Evolutionary conservation across 2,888 invertebrate species (phyloP), one percentile per base, ranked within the genome.

Genomic region (Drosophila mettleri): DNA sequence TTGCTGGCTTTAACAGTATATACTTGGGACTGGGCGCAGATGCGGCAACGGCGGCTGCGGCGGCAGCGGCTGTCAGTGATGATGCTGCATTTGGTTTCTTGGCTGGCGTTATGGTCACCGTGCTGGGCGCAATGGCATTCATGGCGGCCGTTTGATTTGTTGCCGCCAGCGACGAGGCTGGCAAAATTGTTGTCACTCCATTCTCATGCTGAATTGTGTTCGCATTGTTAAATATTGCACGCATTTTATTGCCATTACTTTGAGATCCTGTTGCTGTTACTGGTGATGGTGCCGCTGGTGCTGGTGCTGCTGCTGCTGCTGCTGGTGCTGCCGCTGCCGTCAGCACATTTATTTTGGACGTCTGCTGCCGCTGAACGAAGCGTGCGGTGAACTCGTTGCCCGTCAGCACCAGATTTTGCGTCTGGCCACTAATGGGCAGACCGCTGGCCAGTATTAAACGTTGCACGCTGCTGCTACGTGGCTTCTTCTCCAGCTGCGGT

Each of bases 161-260:
- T 18, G 91, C 90, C 10, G 90, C 90, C 66, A 90, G 54, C 36
- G 90, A 90, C 27, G 90, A 90, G 14, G 90, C 91, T 7, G 90
- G 90, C 69, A 90, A 72, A 58, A 90, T 90, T 22, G 90, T 90
- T 22, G 90, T 90, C 20, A 90, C 89, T 1, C 90, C 90, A 68
- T 90, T 90, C 68, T 90, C 90, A 70, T 90, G 90, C 64, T 90
- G 89, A 34, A 90, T 89, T 49, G 82, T 74, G 71, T 86, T 86
- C n/a, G 75, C 74, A 60, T 78, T 84, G 60, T 90, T 91, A 43
- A 90, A 92, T 82, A 92, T 89, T 86, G 92, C 87, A 88, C 88
- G 89, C 69, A 89, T 72, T 70, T 87, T 88, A 69, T 74, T 81
- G 59, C 62, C 53, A 61, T 39, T 64, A 29, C 24, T 66, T 64